Evolutionary conservation across 2,797 vertebrate genomes (phyloP).

Genomic region (Lepilemur ruficaudatus): DNA sequence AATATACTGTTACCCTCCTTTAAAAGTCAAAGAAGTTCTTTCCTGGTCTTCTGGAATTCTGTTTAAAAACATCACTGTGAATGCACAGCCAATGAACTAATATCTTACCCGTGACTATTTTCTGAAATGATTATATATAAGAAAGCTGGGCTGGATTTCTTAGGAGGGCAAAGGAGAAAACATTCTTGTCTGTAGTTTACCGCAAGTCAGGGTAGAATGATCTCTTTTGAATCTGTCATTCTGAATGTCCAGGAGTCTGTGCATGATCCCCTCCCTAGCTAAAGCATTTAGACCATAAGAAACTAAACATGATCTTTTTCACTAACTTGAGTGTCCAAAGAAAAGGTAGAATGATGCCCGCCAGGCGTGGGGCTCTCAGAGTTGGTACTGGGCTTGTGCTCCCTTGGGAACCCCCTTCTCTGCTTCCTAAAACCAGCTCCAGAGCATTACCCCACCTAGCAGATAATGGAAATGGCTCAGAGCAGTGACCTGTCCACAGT

Average conservation of each 20-base stretch:
- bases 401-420: not conserved
- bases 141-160: not conserved
- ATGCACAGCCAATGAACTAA: not conserved
- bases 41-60: not conserved
- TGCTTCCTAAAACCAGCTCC: not conserved
- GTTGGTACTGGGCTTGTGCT: conserved; percentile 37
- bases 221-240: not conserved
- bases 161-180: not conserved
- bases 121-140: not conserved
- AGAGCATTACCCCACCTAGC: not conserved
- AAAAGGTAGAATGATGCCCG: conserved; percentile 46
- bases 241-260: not conserved
- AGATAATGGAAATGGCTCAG: not conserved
- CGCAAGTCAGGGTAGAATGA: not conserved
- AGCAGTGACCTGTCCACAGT: not conserved
- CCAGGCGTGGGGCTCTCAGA: conserved; percentile 59
- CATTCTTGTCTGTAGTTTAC: not conserved
- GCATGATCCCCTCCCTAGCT: not conserved
- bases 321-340: conserved; percentile 50
- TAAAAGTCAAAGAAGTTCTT: not conserved
- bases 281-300: conserved; percentile 59
- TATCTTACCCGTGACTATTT: not conserved
- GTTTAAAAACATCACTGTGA: not conserved
- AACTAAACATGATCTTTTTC: not conserved
- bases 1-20: not conserved